Conservation (phyloP, 2,888 invertebrate species). For the Pseudeuparius sepicola region DNA sequence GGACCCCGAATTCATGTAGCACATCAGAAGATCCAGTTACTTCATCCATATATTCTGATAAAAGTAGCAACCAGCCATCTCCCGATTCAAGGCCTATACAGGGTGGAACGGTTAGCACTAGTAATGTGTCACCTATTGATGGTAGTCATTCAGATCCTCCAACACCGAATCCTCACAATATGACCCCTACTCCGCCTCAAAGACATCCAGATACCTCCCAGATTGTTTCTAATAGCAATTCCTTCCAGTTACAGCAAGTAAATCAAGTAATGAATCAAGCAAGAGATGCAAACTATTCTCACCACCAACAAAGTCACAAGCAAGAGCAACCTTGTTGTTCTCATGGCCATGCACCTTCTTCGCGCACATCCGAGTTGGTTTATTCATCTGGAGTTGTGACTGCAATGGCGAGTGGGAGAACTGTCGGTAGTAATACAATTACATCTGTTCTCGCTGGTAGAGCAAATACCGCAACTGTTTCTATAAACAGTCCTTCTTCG, state of each 20-base stretch:
- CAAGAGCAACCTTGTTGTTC: conserved; percentile 22
- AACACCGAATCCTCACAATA: conserved; percentile 35
- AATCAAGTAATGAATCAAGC: conserved; percentile 1
- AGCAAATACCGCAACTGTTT: conserved; percentile 66
- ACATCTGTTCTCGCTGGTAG: conserved; percentile 70
- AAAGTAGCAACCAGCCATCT: conserved; percentile 41
- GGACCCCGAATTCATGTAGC: conserved; percentile 47
- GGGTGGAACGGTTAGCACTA: conserved; percentile 76
- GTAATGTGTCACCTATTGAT: conserved; percentile 63
- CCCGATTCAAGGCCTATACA: conserved; percentile 67
- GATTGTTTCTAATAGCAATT: neutral
- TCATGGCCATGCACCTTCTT: conserved; percentile 19
- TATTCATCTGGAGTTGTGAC: conserved; percentile 41
- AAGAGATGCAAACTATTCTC: conserved; percentile 7
- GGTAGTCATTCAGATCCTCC: conserved; percentile 49
- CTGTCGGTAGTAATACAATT: conserved; percentile 69
- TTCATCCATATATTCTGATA: conserved; percentile 56
- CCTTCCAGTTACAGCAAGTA: neutral
- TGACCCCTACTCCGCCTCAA: conserved; percentile 25
- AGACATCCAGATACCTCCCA: conserved; percentile 6
- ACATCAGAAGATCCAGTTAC: conserved; percentile 54
- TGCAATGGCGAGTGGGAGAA: conserved; percentile 63
- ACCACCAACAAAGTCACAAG: conserved; percentile 18
- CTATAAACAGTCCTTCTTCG: conserved; percentile 54
- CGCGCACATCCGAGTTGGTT: conserved; percentile 15